These are phyloP conservation scores for Gadopsis marmoratus DNA, from an alignment of 2,797 vertebrate genomes.

Conservation along the genomic window DNA sequence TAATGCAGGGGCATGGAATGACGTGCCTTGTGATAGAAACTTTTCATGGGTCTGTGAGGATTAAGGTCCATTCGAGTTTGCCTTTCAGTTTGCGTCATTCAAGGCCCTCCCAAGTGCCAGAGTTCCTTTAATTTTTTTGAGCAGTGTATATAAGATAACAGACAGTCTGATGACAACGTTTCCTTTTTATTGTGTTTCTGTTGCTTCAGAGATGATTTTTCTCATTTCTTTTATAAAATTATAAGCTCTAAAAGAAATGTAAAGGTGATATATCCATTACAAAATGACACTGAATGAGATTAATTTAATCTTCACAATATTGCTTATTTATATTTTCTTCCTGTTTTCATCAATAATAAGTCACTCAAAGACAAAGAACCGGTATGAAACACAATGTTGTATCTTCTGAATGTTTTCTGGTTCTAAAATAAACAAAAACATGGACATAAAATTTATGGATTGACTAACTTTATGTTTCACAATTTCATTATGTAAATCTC, in stretches of 20 bases:
- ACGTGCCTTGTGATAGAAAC: neutral
- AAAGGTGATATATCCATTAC: neutral
- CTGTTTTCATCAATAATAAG: neutral
- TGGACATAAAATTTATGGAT: neutral
- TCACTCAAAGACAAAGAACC: neutral
- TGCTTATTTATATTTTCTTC: neutral
- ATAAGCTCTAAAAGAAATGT: neutral
- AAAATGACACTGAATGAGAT: neutral
- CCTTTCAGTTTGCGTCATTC: neutral
- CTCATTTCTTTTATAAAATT: neutral
- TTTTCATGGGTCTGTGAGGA: constrained; percentile 59
- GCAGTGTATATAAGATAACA: too few species aligned
- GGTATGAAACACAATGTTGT: neutral
- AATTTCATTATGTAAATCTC: neutral
- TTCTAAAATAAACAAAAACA: constrained; percentile 11
- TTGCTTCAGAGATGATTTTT: neutral
- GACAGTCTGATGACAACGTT: neutral
- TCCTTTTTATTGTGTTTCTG: neutral
- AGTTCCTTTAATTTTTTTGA: too few species aligned
- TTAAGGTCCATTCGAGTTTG: neutral
- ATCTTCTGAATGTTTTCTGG: constrained; percentile 7
- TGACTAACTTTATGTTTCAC: neutral
- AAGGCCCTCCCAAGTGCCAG: neutral
- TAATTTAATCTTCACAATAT: neutral
- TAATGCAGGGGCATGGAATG: constrained; percentile 31